Conservation (phyloP, 2,113 vertebrate genomes). For the Brachionichthys hirsutus region DNA sequence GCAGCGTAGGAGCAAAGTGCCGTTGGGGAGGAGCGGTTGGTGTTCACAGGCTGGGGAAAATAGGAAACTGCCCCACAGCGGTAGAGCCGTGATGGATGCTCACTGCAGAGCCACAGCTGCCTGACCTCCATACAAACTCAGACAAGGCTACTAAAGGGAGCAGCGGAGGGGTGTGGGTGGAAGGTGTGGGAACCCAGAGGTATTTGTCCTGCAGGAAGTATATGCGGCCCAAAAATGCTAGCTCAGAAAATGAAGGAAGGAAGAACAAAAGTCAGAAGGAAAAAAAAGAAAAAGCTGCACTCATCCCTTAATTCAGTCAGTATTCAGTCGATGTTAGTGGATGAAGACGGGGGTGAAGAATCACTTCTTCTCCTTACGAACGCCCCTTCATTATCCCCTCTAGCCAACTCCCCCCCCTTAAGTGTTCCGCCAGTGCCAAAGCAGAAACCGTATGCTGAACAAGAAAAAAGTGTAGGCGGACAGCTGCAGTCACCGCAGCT, state of each 20-base stretch:
- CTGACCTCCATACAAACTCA: slow-evolving; percentile 73
- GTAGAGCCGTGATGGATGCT: slow-evolving; percentile 75
- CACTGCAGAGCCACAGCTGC: slow-evolving; percentile 71
- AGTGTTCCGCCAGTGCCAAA: neutral
- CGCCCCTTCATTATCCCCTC: slow-evolving; percentile 21
- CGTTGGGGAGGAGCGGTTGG: slow-evolving; percentile 60
- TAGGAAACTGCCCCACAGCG: slow-evolving; percentile 69
- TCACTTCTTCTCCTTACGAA: slow-evolving; percentile 17
- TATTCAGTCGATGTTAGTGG: slow-evolving; percentile 45
- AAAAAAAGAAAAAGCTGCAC: slow-evolving; percentile 22
- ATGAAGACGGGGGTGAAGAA: slow-evolving; percentile 26
- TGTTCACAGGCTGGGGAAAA: slow-evolving; percentile 59
- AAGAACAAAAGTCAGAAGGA: neutral
- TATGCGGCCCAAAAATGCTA: slow-evolving; percentile 3
- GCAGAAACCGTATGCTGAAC: neutral
- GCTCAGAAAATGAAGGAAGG: neutral
- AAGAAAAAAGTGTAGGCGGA: neutral
- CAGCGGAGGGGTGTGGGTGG: neutral
- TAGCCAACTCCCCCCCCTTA: slow-evolving; percentile 1
- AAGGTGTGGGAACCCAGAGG: slow-evolving; percentile 10
- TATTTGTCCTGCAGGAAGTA: neutral
- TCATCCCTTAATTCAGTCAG: slow-evolving; percentile 49
- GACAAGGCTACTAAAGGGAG: slow-evolving; percentile 49
- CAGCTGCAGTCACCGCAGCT: slow-evolving; percentile 10
- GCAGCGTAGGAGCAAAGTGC: slow-evolving; percentile 49